Evolutionary conservation across 2,113 vertebrate species (phyloP), one percentile per base, ranked within the genome.

Genomic region (Phylloscopus whistleri): DNA sequence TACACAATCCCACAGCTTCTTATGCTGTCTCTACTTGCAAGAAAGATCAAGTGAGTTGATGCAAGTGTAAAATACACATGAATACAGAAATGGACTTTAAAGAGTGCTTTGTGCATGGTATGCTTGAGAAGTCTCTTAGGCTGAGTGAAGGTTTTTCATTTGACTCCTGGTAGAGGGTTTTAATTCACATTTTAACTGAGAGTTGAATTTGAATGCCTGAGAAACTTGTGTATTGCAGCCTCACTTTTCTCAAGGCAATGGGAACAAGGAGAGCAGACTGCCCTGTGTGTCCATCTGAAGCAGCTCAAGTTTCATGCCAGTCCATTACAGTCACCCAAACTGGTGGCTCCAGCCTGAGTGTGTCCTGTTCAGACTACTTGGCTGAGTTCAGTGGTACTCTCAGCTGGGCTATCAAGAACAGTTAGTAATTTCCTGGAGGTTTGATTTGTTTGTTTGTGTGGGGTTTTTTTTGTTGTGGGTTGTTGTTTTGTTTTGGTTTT

Each of bases 261-360:
- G 1, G 3, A 6, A 6, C 3, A 11, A 13, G 49, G 30, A 55
- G 49, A 59, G 31, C 55, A 74, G 27, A 3, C 27, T 44, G 49
- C 30, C 22, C 39, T 4, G 35, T 41, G 41, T 41, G 13, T 31
- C 53, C 4, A 0, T 33, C 23, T 6, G 10, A 75, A 41, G 35
- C 3, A 4, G 31, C 31, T 5, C 3, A 55, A 20, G 11, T 44
- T 75, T 16, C 51, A 9, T 49, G 13, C 35, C 35, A 22, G 12
- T 13, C 44, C 2, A 0, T 20, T 48, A n/a, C 30, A 58, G 46
- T 24, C 19, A 21, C 14, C 44, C 2, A 5, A 17, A 5, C n/a
- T 59, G 16, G 12, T 58, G 53, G 28, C 23, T 56, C 30, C n/a
- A 30, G 43, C 23, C 67, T 41, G 17, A 30, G 3, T 49, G 23